Percentiles rank a stretch among this genome's conserved stretches.
These are phyloP conservation scores for Lytechinus variegatus DNA, from an alignment of 35 echinoderm and acorn worm genomes.

Conservation along the genomic window DNA sequence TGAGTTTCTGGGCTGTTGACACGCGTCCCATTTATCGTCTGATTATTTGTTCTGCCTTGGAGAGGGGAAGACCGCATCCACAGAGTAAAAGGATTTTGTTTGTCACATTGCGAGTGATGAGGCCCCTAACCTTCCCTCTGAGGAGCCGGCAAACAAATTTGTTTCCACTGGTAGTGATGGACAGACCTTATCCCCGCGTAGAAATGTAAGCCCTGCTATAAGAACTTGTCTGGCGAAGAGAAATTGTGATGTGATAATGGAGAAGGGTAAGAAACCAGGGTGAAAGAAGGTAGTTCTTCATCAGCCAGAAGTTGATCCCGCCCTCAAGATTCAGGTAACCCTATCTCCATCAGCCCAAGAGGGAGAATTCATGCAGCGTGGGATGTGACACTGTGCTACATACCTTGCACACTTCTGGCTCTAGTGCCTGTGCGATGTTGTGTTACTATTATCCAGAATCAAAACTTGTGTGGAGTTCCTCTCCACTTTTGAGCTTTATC, in stretches of 20 bases:
- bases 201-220: not conserved
- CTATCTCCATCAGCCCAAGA: too few relatives aligned
- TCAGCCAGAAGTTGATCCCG: too few relatives aligned
- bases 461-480: too few relatives aligned
- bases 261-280: not conserved
- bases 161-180: not conserved
- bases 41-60: conserved; percentile 1
- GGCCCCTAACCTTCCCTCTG: not conserved
- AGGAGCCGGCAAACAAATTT: not conserved
- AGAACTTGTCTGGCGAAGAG: not conserved
- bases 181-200: not conserved
- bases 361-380: too few relatives aligned
- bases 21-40: not conserved
- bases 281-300: too few relatives aligned
- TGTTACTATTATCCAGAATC: too few relatives aligned
- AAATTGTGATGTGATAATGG: not conserved
- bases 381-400: too few relatives aligned
- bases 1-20: not conserved
- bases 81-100: conserved; percentile 11
- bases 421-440: too few relatives aligned
- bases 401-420: too few relatives aligned
- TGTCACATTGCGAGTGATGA: not conserved
- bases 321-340: too few relatives aligned
- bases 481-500: too few relatives aligned
- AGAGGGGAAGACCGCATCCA: not conserved